Base-by-base conservation (phyloP, 35 echinoderm and acorn worm genomes). In the Apostichopus japonicus region DNA sequence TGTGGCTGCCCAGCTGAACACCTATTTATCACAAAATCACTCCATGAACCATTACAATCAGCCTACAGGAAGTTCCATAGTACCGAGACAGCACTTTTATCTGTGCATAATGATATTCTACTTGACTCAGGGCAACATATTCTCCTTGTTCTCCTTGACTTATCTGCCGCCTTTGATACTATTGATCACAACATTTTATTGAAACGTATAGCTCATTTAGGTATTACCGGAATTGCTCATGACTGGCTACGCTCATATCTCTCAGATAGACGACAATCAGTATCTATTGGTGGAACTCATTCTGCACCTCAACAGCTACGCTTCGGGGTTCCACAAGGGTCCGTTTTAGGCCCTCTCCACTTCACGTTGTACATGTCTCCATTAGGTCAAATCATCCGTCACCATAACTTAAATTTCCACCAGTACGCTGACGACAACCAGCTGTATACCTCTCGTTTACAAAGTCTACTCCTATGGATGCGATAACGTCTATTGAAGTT, bases 371-470 rank as follows among this genome's bases (percentile, higher is more conserved):
- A 98, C 59, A 95, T 89, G 53, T 88, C 88, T 9, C 83, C 94
- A 75, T 72, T 95, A 22, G 83, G 65, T 51, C 59, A 98, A 53
- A 53, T 98, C 13, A 93, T 95, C 19, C 13, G 27, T 23, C 62
- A 86, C 56, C 77, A 98, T 82, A 57, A 51, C 54, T 5, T 95
- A 56, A 17, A 84, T 8, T 93, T 83, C 71, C 94, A 98, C 22
- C 55, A 88, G 19, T 95, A 95, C 56, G 92, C 91, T 54, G 93
- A 97, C 84, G 96, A 97, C 91, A 94, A 90, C 15, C 83, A 97
- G 59, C n/a, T 97, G 19, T 94, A 97, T 77, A 14, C 88, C 53
- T 87, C 52, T n/a, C 25, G 25, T 27, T 27, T 27, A 27, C 1
- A 0, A 27, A 27, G 25, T 27, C 25, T 27, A 27, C 25, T 27